Evolutionary conservation across 2,888 invertebrate genomes (phyloP).

Genomic region (Phyllotreta cruciferae): DNA sequence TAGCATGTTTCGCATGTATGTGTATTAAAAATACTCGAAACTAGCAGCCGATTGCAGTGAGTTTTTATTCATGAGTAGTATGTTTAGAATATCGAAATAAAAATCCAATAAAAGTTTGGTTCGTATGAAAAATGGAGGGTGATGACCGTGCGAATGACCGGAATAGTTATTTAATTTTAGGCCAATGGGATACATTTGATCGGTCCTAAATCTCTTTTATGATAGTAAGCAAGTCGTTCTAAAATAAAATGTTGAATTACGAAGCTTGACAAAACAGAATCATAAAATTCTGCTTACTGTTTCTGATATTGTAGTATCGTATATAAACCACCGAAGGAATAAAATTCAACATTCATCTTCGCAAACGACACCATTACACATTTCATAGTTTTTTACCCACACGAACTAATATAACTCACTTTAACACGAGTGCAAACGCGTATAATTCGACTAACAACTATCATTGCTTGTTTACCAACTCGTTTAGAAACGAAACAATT

Average conservation of each 20-base stretch:
- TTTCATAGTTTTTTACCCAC: conserved; percentile 9
- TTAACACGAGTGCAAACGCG: too few species aligned
- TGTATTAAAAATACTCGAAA: conserved; percentile 3
- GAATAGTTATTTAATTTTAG: conserved; percentile 50
- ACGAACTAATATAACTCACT: conserved; percentile 4
- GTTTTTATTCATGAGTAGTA: conserved; percentile 32
- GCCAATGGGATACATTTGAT: conserved; percentile 48
- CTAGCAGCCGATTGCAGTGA: conserved; percentile 10
- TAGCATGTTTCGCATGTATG: too few species aligned
- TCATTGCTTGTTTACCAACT: too few species aligned
- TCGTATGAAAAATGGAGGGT: conserved; percentile 40
- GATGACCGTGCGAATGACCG: conserved; percentile 48
- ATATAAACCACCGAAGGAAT: conserved; percentile 38
- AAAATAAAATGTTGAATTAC: conserved; percentile 48
- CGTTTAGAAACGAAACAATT: too few species aligned
- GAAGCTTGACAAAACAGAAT: conserved; percentile 47
- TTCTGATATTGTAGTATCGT: conserved; percentile 46
- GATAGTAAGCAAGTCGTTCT: conserved; percentile 45
- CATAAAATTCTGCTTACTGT: conserved; percentile 49
- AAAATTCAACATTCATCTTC: conserved; percentile 27
- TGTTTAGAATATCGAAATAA: conserved; percentile 37
- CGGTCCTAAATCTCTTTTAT: conserved; percentile 50
- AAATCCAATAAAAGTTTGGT: conserved; percentile 37
- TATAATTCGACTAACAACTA: too few species aligned
- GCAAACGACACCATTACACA: conserved; percentile 16